Evolutionary conservation across 2,113 vertebrate genomes (phyloP), one percentile per base, ranked within the genome.

Genomic region (Carollia perspicillata): DNA sequence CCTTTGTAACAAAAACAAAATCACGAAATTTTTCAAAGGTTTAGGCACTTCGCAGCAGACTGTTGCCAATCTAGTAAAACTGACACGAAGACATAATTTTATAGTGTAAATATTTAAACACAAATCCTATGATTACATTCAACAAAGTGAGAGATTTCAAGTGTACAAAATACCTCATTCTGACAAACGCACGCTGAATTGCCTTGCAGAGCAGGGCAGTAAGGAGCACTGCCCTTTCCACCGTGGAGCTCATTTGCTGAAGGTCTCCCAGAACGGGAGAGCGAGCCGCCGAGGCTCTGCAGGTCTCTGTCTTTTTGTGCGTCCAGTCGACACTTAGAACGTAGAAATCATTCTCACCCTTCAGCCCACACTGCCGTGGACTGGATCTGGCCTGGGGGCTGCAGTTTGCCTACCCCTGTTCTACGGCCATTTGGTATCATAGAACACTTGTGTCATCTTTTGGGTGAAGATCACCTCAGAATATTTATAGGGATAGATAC

Each of bases 21-120:
- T 81, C 37, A 65, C 40, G 26, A 79, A 60, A 60, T 68, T 90
- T 93, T 58, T 66, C 66, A 91, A 42, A 75, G 65, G 16, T 44
- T 93, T 83, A 89, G 60, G 90, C 79, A 95, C 51, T 93, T 71
- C 65, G 53, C 7, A 72, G 35, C 33, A 93, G 26, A 63, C 65
- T 84, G 2, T n/a, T 60, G 20, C 35, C 60, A 95, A 14, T 72
- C 18, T 77, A 78, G 69, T 79, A 95, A 90, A 95, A 87, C 20
- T 89, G 30, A 44, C 37, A 33, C 37, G n/a, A 68, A 96, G 74
- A 89, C 95, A 37, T 94, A 80, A 55, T 79, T 90, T 66, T 60
- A 77, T 14, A 49, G 28, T 49, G 37, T 81, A 47, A 85, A 71
- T 93, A 83, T 69, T 84, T 84, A 87, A 92, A 85, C 51, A 77